phyloP scores from a whole-genome alignment of 2,797 vertebrate genomes.

The Sebastes itinus region DNA sequence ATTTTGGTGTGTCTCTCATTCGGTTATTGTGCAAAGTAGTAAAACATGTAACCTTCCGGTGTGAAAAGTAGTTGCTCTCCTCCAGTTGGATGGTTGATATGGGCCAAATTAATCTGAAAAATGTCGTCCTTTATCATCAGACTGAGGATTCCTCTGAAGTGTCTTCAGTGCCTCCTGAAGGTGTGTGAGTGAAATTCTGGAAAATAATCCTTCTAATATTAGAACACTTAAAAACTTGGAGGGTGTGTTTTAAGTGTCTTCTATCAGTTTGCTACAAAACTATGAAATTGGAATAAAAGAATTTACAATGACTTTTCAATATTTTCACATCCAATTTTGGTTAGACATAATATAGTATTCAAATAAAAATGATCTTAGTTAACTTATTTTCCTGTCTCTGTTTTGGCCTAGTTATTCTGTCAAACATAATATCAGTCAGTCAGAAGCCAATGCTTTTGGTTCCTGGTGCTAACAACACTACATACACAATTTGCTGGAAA shows the following conservation, averaged over 20 bases:
- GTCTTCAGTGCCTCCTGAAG: neutral
- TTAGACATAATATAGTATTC: neutral
- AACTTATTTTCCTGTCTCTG: neutral
- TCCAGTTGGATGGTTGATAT: neutral
- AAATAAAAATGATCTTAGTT: neutral
- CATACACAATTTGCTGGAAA: neutral
- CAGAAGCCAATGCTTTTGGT: neutral
- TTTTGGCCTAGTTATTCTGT: constrained; percentile 2
- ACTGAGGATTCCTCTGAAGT: neutral
- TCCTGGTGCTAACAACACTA: neutral
- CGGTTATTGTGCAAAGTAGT: neutral
- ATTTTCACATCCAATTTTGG: neutral
- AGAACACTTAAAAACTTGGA: neutral
- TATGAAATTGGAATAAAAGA: neutral
- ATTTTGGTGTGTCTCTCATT: neutral
- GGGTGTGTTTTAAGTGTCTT: neutral
- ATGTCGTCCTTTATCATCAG: neutral
- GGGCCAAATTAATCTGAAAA: neutral
- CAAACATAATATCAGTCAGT: neutral
- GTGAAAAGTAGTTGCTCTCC: neutral
- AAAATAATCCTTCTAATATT: neutral
- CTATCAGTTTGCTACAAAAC: neutral
- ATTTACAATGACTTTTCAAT: neutral
- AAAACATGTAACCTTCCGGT: neutral
- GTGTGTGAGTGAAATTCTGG: neutral